Percentiles rank a stretch among this genome's conserved stretches.
Evolutionary conservation across 2,113 vertebrate species (phyloP).

Genomic region (Lepisosteus osseus): DNA sequence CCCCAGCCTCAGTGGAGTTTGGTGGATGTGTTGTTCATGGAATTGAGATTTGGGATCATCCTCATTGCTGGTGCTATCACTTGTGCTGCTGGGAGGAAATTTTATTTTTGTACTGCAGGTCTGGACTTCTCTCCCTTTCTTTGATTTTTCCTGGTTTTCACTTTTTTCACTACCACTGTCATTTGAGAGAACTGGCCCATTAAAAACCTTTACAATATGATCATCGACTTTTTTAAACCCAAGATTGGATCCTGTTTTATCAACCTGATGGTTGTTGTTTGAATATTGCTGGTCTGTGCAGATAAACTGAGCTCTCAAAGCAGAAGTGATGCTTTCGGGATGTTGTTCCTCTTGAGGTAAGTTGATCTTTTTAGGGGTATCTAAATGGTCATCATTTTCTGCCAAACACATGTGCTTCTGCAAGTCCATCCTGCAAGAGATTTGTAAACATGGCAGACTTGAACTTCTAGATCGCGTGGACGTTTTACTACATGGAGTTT

Average conservation of each 20-base stretch:
- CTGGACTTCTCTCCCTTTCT: background rate
- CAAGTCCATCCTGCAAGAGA: background rate
- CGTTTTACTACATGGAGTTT: background rate
- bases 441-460: background rate
- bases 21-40: slow-evolving; percentile 23
- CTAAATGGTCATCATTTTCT: background rate
- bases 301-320: slow-evolving; percentile 5
- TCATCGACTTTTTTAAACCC: slow-evolving; percentile 55
- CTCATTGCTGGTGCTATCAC: slow-evolving; percentile 19
- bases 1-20: slow-evolving; percentile 9
- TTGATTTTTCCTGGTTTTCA: rapidly evolving
- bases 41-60: slow-evolving; percentile 32
- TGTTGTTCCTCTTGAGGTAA: slow-evolving; percentile 1
- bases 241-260: slow-evolving; percentile 24
- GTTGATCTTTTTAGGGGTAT: background rate
- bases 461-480: background rate
- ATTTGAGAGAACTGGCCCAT: background rate
- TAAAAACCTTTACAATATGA: slow-evolving; percentile 46
- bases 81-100: slow-evolving; percentile 12
- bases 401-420: background rate
- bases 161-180: background rate
- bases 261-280: slow-evolving; percentile 23
- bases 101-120: slow-evolving; percentile 27
- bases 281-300: background rate
- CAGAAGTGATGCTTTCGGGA: background rate